Evolutionary conservation across 1,140 invertebrate species (phyloP), one percentile per base, ranked within the genome.

Genomic region (Bombus cullumanus): DNA sequence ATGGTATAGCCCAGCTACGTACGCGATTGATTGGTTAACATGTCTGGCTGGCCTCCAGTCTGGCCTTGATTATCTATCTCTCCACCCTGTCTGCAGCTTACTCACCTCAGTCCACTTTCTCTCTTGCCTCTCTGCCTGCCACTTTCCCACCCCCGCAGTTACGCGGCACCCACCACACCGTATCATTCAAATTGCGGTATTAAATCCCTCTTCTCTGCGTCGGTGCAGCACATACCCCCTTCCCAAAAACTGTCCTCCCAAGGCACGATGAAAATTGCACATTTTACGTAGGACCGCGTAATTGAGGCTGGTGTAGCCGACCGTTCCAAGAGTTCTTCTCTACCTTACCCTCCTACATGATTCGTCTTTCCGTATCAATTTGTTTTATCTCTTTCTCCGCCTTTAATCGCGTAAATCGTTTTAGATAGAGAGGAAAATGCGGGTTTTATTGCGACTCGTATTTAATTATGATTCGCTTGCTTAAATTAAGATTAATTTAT

Each of bases 21-120:
- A 84, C 80, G 73, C 91, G 92, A 93, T 93, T 93, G 92, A 93
- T 93, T 91, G 89, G 92, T 93, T 93, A 93, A 93, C 92, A 93
- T 92, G 89, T 90, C 88, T 87, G 83, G 89, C 87, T 92, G 86
- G 89, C 92, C 91, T 92, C 86, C 88, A 83, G 87, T 91, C 87
- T 89, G 87, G 88, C 86, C 92, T 93, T 92, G 91, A 93, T 93
- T 93, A 93, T 93, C 92, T 89, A 91, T 91, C 92, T 91, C 86
- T 90, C 89, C 64, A 88, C 77, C 86, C 92, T 93, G 91, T 92
- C 90, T 89, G 79, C 92, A 92, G 87, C 90, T 92, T 88, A 88
- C 89, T 85, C 43, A 64, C 86, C 83, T 81, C 86, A 37, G 80
- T 79, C 66, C 79, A 71, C 78, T 88, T 86, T 85, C 82, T 88